A percentile compares a stretch with the other conserved stretches of the same genome.
Conservation (phyloP, 53 echinoderm and acorn worm genomes). For the Crossaster papposus region DNA sequence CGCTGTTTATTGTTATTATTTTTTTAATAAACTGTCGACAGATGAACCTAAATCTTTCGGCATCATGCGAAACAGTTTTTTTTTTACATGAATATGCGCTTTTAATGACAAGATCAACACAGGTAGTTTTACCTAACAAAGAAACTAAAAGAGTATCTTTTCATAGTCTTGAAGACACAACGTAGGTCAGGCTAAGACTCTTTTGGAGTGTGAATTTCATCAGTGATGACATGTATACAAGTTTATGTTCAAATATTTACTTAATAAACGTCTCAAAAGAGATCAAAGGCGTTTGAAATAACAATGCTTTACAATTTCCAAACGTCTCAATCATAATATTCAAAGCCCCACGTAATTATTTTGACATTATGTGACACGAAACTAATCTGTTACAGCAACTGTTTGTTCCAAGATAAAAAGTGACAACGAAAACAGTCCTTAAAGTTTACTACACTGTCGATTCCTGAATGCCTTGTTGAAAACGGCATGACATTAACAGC, state of each 20-base stretch:
- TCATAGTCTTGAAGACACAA: no score
- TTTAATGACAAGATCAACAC: neutral
- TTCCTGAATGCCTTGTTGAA: neutral
- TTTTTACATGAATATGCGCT: neutral
- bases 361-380: no score
- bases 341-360: no score
- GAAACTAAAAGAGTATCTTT: neutral
- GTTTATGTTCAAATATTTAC: no score
- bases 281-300: no score
- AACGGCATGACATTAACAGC: neutral
- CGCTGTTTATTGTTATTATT: neutral
- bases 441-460: neutral
- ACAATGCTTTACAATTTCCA: no score
- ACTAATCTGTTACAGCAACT: no score
- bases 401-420: neutral
- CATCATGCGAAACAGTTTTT: neutral
- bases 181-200: no score
- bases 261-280: no score
- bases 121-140: neutral
- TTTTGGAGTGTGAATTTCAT: no score
- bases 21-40: neutral
- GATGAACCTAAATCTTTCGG: neutral
- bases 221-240: no score
- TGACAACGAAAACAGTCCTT: neutral
- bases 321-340: no score